These are phyloP conservation scores for Oscheius onirici DNA, from an alignment of 2,888 invertebrate genomes.

Conservation along the genomic window DNA sequence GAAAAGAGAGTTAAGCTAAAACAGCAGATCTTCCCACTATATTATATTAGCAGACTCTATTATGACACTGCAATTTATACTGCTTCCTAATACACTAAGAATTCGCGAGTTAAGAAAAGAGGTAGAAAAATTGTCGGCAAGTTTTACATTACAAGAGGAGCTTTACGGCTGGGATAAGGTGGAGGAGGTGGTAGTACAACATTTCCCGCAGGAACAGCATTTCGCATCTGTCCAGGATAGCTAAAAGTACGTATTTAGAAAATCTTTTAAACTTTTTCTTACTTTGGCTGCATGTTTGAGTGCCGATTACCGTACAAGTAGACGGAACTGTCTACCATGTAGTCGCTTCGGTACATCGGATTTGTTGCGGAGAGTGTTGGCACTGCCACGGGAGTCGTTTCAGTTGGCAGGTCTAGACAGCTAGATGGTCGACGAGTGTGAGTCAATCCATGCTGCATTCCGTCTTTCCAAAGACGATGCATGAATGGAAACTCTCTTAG, in stretches of 20 bases:
- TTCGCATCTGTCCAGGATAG: neutral
- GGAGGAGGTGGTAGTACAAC: conserved; percentile 34
- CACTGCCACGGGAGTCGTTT: neutral
- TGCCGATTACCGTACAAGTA: conserved; percentile 2
- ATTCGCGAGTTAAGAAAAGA: neutral
- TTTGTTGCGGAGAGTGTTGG: neutral
- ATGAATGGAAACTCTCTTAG: conserved; percentile 55
- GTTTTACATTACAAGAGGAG: conserved; percentile 16
- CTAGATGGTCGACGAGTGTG: conserved; percentile 40
- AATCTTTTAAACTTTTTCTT: neutral
- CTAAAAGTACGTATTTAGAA: neutral
- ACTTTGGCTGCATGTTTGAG: neutral
- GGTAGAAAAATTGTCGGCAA: conserved; percentile 8
- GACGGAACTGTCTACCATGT: conserved; percentile 41
- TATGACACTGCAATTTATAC: conserved; percentile 15
- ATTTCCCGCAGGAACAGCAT: neutral
- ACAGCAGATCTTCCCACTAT: conserved; percentile 13
- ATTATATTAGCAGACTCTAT: conserved; percentile 12
- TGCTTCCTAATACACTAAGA: neutral
- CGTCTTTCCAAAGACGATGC: conserved; percentile 48
- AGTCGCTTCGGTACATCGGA: conserved; percentile 29
- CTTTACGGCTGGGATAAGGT: conserved; percentile 30
- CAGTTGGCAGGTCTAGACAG: conserved; percentile 42
- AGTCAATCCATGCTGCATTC: neutral
- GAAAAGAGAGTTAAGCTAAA: neutral